Evolutionary conservation across 2,113 vertebrate species (phyloP).

Genomic region (Vulpes lagopus): DNA sequence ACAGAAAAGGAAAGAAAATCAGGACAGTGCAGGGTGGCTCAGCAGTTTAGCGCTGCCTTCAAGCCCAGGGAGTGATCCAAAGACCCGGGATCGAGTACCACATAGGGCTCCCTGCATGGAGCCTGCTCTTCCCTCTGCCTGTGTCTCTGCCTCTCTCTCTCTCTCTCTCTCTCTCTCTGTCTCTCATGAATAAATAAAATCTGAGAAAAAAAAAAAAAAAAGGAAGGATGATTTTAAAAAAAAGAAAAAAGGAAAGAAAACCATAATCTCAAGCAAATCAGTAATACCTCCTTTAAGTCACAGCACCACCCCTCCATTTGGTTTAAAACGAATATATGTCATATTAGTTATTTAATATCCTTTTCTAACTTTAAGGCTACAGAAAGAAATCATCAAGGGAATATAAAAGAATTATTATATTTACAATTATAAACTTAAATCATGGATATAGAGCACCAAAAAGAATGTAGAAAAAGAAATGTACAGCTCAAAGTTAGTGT

Average conservation of each 20-base stretch:
- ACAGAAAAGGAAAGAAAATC: neutral
- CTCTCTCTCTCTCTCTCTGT: too few relatives aligned
- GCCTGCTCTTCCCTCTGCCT: too few relatives aligned
- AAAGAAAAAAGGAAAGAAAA: slow-evolving; percentile 15
- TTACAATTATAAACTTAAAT: slow-evolving; percentile 32
- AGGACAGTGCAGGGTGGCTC: too few relatives aligned
- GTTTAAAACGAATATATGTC: neutral
- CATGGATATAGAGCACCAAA: neutral
- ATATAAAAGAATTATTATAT: neutral
- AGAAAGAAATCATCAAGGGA: slow-evolving; percentile 39
- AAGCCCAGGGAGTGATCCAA: too few relatives aligned
- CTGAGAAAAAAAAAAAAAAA: too few relatives aligned
- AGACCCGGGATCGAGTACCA: too few relatives aligned
- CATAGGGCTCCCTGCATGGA: too few relatives aligned
- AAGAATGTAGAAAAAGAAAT: neutral
- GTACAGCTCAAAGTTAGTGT: slow-evolving; percentile 5
- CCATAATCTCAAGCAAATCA: neutral
- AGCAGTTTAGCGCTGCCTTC: too few relatives aligned
- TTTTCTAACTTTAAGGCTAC: slow-evolving; percentile 47
- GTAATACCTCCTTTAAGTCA: neutral
- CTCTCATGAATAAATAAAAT: too few relatives aligned
- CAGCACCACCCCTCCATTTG: neutral
- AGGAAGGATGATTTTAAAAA: neutral
- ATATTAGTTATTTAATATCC: slow-evolving; percentile 14
- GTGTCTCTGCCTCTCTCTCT: too few relatives aligned